Conservation (phyloP, 2,113 vertebrate species). For the Candoia aspera region DNA sequence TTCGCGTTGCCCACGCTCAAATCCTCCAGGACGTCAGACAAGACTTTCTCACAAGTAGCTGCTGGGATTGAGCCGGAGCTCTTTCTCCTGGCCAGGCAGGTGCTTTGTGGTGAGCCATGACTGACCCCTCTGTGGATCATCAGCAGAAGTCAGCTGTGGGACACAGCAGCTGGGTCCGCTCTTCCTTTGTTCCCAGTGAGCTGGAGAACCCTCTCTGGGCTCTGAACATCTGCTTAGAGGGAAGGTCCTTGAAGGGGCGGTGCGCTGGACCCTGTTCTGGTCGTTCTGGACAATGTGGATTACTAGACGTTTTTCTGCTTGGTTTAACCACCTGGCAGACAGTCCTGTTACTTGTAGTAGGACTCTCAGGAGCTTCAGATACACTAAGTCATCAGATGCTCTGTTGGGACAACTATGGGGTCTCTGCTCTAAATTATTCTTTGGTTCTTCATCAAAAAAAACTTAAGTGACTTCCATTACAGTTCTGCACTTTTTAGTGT, state of each 20-base stretch:
- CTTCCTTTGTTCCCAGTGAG: background rate
- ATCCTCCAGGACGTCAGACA: background rate
- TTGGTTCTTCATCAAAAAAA: no score
- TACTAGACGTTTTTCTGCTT: background rate
- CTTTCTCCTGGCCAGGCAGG: background rate
- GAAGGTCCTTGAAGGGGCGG: background rate
- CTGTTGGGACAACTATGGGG: no score
- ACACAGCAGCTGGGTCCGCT: fast-evolving
- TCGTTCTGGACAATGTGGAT: background rate
- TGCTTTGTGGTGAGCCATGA: no score
- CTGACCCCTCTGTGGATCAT: background rate
- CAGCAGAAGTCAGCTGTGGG: background rate
- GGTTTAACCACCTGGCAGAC: no score
- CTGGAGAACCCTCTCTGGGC: background rate
- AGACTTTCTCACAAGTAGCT: background rate
- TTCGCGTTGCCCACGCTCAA: no score
- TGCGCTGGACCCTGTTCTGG: background rate
- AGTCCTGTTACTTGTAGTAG: no score
- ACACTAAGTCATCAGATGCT: no score
- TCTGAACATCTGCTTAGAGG: background rate
- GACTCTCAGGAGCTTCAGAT: no score
- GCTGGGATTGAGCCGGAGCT: background rate
- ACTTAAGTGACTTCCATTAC: no score
- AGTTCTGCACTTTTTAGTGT: background rate
- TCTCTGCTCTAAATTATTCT: no score